Evolutionary conservation across 1,140 invertebrate species (phyloP).

Genomic region (Plectrocnemia conspersa): DNA sequence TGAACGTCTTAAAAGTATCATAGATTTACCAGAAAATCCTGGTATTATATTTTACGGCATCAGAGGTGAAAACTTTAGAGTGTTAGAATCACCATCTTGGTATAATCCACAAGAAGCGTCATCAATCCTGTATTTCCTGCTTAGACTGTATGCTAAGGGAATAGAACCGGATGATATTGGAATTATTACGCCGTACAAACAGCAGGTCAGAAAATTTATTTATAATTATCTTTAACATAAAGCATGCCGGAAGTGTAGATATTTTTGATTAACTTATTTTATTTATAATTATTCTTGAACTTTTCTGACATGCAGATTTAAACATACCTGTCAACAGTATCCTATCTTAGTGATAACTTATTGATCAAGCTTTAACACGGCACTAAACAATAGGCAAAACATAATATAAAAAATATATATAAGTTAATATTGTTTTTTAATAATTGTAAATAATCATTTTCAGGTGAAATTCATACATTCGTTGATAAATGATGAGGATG

Average conservation of each 20-base stretch:
- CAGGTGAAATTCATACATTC: constrained; percentile 69
- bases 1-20: constrained; percentile 27
- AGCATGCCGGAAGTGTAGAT: not conserved
- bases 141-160: constrained; percentile 60
- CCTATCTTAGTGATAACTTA: too few species aligned
- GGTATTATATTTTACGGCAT: constrained; percentile 83
- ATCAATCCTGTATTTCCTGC: constrained; percentile 57
- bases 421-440: constrained; percentile 19
- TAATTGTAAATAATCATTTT: too few species aligned
- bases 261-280: not conserved
- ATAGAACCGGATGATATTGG: constrained; percentile 72
- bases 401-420: too few species aligned
- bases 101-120: constrained; percentile 83
- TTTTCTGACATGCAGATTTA: too few species aligned
- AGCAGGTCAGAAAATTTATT: constrained; percentile 66
- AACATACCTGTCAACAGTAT: too few species aligned
- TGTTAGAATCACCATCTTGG: constrained; percentile 78
- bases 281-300: not conserved
- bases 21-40: constrained; percentile 7
- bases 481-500: constrained; percentile 62
- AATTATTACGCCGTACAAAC: constrained; percentile 88
- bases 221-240: constrained; percentile 34
- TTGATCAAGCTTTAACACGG: too few species aligned
- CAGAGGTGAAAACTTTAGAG: constrained; percentile 67
- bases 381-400: too few species aligned